Base-by-base conservation (phyloP, 2,113 vertebrate species). In the Pogonocichla stellata region DNA sequence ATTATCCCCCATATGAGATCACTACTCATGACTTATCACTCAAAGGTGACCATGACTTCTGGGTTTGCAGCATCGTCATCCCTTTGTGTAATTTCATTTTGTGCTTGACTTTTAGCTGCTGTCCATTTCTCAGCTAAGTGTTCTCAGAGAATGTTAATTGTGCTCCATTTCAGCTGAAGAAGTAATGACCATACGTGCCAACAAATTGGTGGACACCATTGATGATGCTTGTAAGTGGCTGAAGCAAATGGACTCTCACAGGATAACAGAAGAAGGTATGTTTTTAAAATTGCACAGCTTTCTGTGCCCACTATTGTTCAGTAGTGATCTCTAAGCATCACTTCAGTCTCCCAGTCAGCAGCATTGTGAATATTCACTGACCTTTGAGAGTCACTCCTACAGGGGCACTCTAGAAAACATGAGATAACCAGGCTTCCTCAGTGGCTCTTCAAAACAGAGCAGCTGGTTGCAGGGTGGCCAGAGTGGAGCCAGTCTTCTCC, bases 261-360 rank as follows among this genome's bases (percentile, higher is more conserved):
- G 31, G 56, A 62, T 84, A 54, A 96, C 96, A 64, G 95, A 97
- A 42, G 96, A 97, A 96, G 98, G 98, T 98, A 97, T 28, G 94
- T 79, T 86, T 38, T 77, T 80, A 19, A 53, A 73, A 54, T 60
- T 6, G 25, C 69, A 29, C 12, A 19, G 36, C 38, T 60, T 51
- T 79, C 56, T 73, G 43, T 65, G 17, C 9, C 28, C 50, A 20
- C 24, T 15, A 1, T n/a, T 75, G 23, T 33, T 48, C 14, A 0
- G 23, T 28, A n/a, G 36, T 28, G 6, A n/a, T 42, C 25, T 14
- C 53, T 85, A 60, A 42, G 50, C 36, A 28, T 83, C 60, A 6
- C 47, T 62, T 67, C 4, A 54, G 31, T 65, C 45, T 80, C 77
- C 31, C 40, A 40, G 53, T 65, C 54, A 77, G 31, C 56, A 64